A percentile compares a stretch with the other conserved stretches of the same genome.
Conservation (phyloP, 2,113 vertebrate genomes). For the Mystacornis crossleyi region DNA sequence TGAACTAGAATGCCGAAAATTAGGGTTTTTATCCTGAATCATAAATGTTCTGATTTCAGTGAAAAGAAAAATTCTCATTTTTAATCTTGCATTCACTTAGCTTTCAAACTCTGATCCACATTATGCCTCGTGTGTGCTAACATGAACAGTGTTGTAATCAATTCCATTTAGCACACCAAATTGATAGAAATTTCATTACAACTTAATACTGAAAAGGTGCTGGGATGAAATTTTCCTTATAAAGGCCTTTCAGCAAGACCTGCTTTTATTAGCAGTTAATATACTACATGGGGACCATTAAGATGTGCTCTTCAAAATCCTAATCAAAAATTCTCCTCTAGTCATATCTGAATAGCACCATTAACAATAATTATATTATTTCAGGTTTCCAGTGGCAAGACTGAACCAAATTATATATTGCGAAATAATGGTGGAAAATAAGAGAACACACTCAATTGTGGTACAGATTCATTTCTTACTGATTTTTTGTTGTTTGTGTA, state of each 20-base stretch:
- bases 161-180: slow-evolving; percentile 33
- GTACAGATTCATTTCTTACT: background rate
- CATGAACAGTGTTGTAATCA: slow-evolving; percentile 29
- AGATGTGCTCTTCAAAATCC: slow-evolving; percentile 9
- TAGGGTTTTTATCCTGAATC: background rate
- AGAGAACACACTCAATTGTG: background rate
- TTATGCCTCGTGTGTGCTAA: slow-evolving; percentile 20
- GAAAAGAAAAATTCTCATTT: background rate
- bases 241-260: background rate
- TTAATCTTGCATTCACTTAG: background rate
- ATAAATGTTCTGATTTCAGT: background rate
- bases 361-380: background rate
- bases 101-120: background rate
- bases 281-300: background rate
- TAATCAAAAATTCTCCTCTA: background rate
- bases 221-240: slow-evolving; percentile 23
- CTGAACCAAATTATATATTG: background rate
- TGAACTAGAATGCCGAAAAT: background rate
- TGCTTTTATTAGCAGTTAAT: slow-evolving; percentile 14
- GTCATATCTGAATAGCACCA: background rate
- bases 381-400: background rate
- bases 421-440: background rate
- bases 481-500: background rate
- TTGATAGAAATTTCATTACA: slow-evolving; percentile 43
- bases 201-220: slow-evolving; percentile 50